These are phyloP conservation scores for Nymphalis urticae DNA, from an alignment of 2,888 invertebrate species.

Conservation along the genomic window DNA sequence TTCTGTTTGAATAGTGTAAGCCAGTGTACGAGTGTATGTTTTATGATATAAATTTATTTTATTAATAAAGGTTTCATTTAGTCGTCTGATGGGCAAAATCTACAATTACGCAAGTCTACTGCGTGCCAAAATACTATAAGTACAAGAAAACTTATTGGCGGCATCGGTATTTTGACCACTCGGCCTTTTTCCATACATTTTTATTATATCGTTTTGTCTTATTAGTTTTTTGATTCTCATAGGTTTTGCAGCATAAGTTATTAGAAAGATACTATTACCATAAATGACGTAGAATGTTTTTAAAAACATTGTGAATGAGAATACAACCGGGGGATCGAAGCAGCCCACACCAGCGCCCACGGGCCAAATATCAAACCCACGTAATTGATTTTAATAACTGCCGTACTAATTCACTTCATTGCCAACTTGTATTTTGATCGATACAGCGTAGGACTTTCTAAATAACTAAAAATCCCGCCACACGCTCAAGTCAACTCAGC, in stretches of 20 bases:
- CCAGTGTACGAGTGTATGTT: no score
- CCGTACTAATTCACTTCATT: conserved; percentile 26
- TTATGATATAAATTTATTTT: no score
- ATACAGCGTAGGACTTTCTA: background rate
- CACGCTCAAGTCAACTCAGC: background rate
- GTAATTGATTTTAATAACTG: conserved; percentile 43
- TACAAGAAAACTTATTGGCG: no score
- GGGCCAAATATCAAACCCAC: conserved; percentile 54
- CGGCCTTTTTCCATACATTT: no score
- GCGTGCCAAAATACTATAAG: no score
- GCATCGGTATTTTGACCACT: no score
- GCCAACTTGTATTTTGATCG: conserved; percentile 9
- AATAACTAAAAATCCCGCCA: background rate
- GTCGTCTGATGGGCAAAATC: no score
- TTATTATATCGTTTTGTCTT: no score
- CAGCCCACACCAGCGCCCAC: conserved; percentile 58
- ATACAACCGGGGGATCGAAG: conserved; percentile 49
- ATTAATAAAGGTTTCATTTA: no score
- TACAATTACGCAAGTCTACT: no score
- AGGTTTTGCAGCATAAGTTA: background rate
- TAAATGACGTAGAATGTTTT: conserved; percentile 10
- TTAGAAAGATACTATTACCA: background rate
- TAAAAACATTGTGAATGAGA: conserved; percentile 35
- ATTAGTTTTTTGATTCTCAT: no score
- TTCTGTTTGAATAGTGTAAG: no score